phyloP scores from a whole-genome alignment of 2,797 vertebrate genomes.

The Myripristis murdjan region DNA sequence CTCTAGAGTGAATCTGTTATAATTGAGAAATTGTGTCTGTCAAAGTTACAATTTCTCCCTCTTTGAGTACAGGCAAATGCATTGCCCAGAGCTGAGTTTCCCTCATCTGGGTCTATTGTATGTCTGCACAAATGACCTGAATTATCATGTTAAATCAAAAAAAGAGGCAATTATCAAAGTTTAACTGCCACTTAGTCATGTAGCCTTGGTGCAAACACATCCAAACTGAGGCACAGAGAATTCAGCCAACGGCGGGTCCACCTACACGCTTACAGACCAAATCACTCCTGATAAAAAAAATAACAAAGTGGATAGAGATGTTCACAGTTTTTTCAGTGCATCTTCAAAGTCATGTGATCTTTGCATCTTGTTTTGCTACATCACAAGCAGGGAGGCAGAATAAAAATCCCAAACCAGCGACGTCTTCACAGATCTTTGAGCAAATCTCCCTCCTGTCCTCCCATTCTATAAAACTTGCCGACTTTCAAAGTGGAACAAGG shows the following conservation, averaged over 20 bases:
- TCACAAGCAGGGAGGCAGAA: no score
- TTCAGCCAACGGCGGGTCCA: conserved; percentile 10
- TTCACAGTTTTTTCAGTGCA: background rate
- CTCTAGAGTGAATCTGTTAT: conserved; percentile 2
- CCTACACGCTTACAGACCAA: conserved; percentile 6
- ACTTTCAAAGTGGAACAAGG: no score
- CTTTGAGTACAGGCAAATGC: conserved; percentile 13
- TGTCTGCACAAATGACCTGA: conserved; percentile 17
- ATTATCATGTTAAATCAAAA: conserved; percentile 37
- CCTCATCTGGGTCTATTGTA: conserved; percentile 2
- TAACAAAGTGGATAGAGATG: background rate
- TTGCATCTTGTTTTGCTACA: no score
- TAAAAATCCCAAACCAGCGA: background rate
- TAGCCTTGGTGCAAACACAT: conserved; percentile 22
- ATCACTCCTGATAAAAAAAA: background rate
- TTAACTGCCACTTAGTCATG: background rate
- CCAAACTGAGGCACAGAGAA: background rate
- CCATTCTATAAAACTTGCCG: no score
- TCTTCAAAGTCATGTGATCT: no score
- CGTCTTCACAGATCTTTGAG: background rate
- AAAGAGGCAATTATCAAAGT: conserved; percentile 15
- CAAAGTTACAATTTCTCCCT: background rate
- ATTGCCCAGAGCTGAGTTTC: conserved; percentile 1
- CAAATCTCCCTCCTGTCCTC: background rate
- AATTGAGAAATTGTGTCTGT: conserved; percentile 35